Evolutionary conservation across 2,797 vertebrate genomes (phyloP), one percentile per base, ranked within the genome.

Genomic region (Dipus sagitta): DNA sequence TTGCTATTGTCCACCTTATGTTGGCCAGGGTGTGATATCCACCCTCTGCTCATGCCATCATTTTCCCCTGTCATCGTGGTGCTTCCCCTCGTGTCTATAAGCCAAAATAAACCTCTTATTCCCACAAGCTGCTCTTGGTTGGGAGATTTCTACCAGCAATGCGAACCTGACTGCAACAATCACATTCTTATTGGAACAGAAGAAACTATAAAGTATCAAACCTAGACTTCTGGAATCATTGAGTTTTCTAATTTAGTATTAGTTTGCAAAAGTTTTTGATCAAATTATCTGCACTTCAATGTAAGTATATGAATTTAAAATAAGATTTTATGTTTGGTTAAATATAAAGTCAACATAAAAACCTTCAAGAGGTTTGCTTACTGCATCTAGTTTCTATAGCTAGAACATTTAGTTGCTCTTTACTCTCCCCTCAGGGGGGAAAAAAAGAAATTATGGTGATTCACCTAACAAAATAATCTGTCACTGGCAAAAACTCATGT

Each of bases 261-360:
- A 83, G 28, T 95, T 95, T 92, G 97, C 67, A 91, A 42, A 86
- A 83, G 88, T 96, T 68, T n/a, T 86, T 90, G 54, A 86, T 97
- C 81, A 94, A 97, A 97, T 28, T 11, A 97, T 75, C 85, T 92
- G 96, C 30, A 84, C 79, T 94, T 96, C 65, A n/a, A 81, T 94
- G 76, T 75, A 94, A 81, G 93, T 96, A 70, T 96, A 94, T 21
- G 42, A 28, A 58, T 94, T 95, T 85, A 1, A 64, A 64, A 68
- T 96, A 82, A 71, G 52, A 15, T 82, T 93, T 79, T 64, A 96
- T 96, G 86, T 83, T 89, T 92, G 97, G 97, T 96, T 94, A 38
- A 94, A 82, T 96, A 97, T 95, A 96, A 96, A 95, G 94, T 95
- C 94, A 97, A 97, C 97, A 96, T 88, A 71, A 90, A 96, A 97